These are phyloP conservation scores for Alfaro cultratus DNA, from an alignment of 2,797 vertebrate genomes.

Conservation along the genomic window DNA sequence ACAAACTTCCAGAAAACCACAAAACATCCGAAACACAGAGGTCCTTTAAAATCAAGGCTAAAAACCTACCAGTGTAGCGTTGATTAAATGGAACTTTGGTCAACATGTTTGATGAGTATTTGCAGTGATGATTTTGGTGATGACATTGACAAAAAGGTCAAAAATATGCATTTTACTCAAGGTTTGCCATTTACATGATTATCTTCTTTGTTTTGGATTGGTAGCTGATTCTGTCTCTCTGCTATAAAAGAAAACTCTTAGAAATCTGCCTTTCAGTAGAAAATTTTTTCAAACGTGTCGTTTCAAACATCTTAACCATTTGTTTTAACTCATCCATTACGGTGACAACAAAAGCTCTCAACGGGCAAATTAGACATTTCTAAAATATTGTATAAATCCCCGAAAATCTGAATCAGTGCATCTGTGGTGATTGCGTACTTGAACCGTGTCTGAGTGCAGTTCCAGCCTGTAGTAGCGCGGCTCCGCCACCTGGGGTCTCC, in stretches of 20 bases:
- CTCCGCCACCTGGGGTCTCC: conserved; percentile 22
- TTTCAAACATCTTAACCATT: background rate
- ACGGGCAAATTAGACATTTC: background rate
- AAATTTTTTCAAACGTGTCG: background rate
- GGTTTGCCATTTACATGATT: background rate
- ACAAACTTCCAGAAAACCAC: too few relatives aligned
- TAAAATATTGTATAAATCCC: background rate
- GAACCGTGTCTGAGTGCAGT: conserved; percentile 61
- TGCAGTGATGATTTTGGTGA: too few relatives aligned
- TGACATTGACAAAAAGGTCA: too few relatives aligned
- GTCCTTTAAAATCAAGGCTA: too few relatives aligned
- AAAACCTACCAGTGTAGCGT: too few relatives aligned
- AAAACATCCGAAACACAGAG: too few relatives aligned
- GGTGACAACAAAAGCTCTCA: background rate
- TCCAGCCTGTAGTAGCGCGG: conserved; percentile 58
- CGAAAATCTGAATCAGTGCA: background rate
- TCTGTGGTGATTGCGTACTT: background rate
- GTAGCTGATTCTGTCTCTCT: background rate
- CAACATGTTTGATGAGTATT: background rate
- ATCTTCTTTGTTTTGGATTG: background rate
- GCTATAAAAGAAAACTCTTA: background rate
- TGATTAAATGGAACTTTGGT: too few relatives aligned
- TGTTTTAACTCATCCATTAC: background rate
- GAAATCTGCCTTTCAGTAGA: background rate
- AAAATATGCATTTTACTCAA: background rate